Evolutionary conservation across 1,140 invertebrate species (phyloP).

Genomic region (Cryptotermes secundus): DNA sequence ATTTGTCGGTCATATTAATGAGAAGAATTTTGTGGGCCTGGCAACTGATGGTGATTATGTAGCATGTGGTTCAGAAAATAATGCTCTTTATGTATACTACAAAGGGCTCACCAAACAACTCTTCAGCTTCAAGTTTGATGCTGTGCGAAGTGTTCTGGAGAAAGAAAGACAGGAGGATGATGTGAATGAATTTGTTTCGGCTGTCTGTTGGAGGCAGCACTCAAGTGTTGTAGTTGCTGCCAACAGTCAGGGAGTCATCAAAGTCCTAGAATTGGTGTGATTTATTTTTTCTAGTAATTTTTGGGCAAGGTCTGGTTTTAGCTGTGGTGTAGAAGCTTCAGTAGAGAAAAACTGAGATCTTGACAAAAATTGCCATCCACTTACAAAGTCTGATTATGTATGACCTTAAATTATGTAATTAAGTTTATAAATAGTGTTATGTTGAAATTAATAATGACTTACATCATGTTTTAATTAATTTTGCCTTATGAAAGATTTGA

Average conservation of each 20-base stretch:
- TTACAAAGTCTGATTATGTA: too few species aligned
- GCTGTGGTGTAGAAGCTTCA: too few species aligned
- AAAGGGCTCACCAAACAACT: constrained; percentile 86
- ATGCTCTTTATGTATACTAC: constrained; percentile 92
- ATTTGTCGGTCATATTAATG: constrained; percentile 92
- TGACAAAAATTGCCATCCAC: too few species aligned
- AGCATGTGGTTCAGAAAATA: constrained; percentile 95
- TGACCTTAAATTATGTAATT: too few species aligned
- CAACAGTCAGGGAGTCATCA: constrained; percentile 93
- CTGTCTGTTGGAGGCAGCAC: constrained; percentile 89
- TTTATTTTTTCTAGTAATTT: background rate
- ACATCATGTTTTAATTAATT: too few species aligned
- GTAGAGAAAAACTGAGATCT: too few species aligned
- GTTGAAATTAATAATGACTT: too few species aligned
- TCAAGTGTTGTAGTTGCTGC: constrained; percentile 90
- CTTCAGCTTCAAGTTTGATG: constrained; percentile 87
- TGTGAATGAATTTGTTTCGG: constrained; percentile 91
- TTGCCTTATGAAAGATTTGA: too few species aligned
- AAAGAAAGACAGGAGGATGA: constrained; percentile 80
- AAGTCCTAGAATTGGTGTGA: constrained; percentile 76
- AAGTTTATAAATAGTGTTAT: too few species aligned
- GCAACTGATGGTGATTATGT: constrained; percentile 94
- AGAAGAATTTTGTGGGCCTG: constrained; percentile 97
- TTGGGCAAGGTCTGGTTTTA: too few species aligned
- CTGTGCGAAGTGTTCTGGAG: constrained; percentile 77